Evolutionary conservation across 1,140 invertebrate genomes (phyloP), one percentile per base, ranked within the genome.

Genomic region (Penaeus japonicus): DNA sequence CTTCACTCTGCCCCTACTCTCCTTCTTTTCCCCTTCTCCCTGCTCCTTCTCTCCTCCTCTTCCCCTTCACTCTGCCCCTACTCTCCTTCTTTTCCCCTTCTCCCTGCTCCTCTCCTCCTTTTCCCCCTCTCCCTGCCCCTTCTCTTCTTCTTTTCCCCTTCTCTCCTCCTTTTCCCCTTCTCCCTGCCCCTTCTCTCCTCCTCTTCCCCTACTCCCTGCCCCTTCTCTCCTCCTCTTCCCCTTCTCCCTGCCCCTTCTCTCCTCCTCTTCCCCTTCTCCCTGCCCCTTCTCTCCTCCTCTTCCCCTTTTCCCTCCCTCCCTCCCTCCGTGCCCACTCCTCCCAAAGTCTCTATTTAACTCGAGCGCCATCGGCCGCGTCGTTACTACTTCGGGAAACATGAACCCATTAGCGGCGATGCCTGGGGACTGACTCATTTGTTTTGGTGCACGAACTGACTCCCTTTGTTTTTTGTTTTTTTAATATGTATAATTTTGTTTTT

Each of bases 291-390:
- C 10, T 47, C n/a, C 86, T 24, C 7, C 59, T 27, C 62, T 27
- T 47, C 17, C 62, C 39, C 2, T 55, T 10, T 17, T n/a, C 24
- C 17, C 53, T 15, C 12, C 65, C 30, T 35, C 22, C 81, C 0
- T 4, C n/a, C 1, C 65, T 27, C 3, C 47, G 65, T 47, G 65
- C 83, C 27, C 30, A 77, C 47, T 82, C 79, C 59, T 82, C 86
- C 20, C 47, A 87, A 73, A 87, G 79, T 2, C 24, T 88, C 17
- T 84, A 47, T 65, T 65, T 88, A 30, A 30, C 83, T 47, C 87
- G 62, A 2, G 22, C 22, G 87, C 80, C 62, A 24, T 83, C 35
- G 47, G 77, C 32, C 20, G 57, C 57, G 24, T 70, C 10, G 47
- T 47, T 47, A 47, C 47, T 47, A 47, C 47, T 47, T 47, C 7